These are phyloP conservation scores for Stictonetta naevosa DNA, from an alignment of 2,113 vertebrate species.

Conservation along the genomic window DNA sequence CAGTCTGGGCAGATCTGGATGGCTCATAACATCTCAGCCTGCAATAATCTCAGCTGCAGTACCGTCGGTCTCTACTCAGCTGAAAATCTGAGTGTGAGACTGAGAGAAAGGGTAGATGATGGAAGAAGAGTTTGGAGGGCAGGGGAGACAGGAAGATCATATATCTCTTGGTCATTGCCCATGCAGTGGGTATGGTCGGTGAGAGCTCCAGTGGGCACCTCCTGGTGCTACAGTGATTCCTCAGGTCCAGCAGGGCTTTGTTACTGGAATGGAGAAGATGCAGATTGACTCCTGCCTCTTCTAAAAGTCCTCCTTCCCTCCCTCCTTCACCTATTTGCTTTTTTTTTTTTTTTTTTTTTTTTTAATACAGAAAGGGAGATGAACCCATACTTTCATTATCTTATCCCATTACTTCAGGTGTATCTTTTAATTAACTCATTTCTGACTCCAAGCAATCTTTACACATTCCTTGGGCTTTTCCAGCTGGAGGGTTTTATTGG, in stretches of 20 bases:
- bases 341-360: neutral
- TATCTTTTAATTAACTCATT: slow-evolving; percentile 18
- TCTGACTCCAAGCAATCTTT: neutral
- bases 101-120: neutral
- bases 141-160: neutral
- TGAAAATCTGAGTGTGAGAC: neutral
- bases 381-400: neutral
- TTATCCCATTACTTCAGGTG: neutral
- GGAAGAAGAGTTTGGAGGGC: neutral
- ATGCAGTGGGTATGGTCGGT: neutral
- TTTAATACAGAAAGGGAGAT: neutral
- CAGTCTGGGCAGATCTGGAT: neutral
- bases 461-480: slow-evolving; percentile 9
- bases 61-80: neutral
- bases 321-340: neutral
- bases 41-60: neutral
- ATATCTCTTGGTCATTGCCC: neutral
- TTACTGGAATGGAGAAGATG: neutral
- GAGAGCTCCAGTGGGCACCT: neutral
- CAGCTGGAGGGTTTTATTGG: neutral
- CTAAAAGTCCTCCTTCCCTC: neutral
- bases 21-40: neutral
- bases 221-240: neutral
- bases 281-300: neutral
- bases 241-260: neutral